Evolutionary conservation across 1,140 invertebrate genomes (phyloP).

Genomic region (Rhagoletis pomonella): DNA sequence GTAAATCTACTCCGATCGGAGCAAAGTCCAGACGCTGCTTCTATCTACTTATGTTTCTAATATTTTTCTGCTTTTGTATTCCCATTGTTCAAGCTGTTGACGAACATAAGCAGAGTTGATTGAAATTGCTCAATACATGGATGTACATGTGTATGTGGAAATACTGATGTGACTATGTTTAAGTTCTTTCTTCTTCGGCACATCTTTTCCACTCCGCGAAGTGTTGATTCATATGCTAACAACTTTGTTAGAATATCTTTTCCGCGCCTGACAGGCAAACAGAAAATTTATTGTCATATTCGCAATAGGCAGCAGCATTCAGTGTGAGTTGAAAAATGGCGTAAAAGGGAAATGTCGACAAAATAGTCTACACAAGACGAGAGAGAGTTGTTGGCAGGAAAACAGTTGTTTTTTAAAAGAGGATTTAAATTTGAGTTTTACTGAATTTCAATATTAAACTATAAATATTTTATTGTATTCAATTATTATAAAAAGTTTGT

Average conservation of each 20-base stretch:
- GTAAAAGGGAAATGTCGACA: neutral
- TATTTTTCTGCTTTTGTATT: neutral
- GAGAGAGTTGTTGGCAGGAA: neutral
- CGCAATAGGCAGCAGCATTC: slow-evolving; percentile 16
- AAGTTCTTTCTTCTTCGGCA: neutral
- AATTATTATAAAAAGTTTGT: no score
- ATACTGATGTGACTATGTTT: neutral
- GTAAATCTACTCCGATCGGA: no score
- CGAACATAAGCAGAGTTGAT: neutral
- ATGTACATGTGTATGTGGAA: neutral
- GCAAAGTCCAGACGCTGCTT: no score
- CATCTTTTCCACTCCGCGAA: neutral
- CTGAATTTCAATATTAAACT: no score
- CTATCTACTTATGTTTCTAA: neutral
- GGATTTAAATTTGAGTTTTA: no score
- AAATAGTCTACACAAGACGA: neutral
- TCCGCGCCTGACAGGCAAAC: slow-evolving; percentile 1
- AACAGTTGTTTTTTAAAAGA: no score
- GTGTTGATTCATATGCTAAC: slow-evolving; percentile 32
- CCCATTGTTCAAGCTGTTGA: neutral
- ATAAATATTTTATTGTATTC: no score
- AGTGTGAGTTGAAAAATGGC: neutral
- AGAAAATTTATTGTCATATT: slow-evolving; percentile 48
- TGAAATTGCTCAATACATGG: neutral
- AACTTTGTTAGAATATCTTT: slow-evolving; percentile 40